Percentiles rank a stretch among this genome's conserved stretches.
These are phyloP conservation scores for Coreius guichenoti DNA, from an alignment of 2,797 vertebrate species.

Conservation along the genomic window DNA sequence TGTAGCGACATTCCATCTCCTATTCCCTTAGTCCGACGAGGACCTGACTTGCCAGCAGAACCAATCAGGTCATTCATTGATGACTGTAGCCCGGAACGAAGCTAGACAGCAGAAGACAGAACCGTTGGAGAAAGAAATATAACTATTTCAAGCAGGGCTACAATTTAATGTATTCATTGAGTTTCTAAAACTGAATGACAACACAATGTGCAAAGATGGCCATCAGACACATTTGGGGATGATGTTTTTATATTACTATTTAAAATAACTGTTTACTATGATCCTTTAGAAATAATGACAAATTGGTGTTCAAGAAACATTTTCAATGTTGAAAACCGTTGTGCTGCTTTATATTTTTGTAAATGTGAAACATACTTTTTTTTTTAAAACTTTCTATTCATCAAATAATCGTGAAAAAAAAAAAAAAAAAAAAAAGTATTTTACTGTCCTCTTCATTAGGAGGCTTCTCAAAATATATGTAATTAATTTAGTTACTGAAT, in stretches of 20 bases:
- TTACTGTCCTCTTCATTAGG: no score
- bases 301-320: not conserved
- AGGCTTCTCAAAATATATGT: not conserved
- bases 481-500: no score
- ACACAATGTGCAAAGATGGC: not conserved
- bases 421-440: no score
- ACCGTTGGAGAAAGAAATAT: not conserved
- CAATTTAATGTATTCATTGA: not conserved
- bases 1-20: constrained; percentile 70
- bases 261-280: not conserved
- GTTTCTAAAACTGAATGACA: not conserved
- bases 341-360: not conserved
- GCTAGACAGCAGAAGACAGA: constrained; percentile 65
- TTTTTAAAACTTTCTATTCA: no score
- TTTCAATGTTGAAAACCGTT: not conserved
- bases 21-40: constrained; percentile 76
- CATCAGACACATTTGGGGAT: not conserved
- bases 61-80: constrained; percentile 68
- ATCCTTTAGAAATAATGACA: not conserved
- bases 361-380: not conserved
- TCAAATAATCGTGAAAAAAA: no score
- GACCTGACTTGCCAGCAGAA: constrained; percentile 78
- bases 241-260: not conserved
- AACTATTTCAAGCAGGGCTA: not conserved
- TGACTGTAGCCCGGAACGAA: constrained; percentile 71